Percentiles rank a stretch among this genome's conserved stretches.
These are phyloP conservation scores for Phalloptychus januarius DNA, from an alignment of 2,797 vertebrate species.

Conservation along the genomic window DNA sequence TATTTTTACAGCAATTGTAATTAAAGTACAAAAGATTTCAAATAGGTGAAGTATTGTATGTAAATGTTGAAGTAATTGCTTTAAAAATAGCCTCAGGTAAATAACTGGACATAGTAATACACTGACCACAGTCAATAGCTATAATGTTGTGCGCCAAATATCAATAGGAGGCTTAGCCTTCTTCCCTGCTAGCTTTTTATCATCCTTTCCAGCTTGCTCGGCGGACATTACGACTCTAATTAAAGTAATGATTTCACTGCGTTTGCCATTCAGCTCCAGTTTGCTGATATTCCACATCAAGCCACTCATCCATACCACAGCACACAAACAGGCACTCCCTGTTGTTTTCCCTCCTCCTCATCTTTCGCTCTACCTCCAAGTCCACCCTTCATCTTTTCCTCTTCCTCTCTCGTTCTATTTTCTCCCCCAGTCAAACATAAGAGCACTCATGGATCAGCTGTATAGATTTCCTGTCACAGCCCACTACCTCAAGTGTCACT, in stretches of 20 bases:
- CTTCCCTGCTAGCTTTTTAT: slow-evolving; percentile 37
- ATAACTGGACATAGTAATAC: slow-evolving; percentile 44
- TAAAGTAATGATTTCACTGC: slow-evolving; percentile 49
- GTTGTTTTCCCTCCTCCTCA: slow-evolving; percentile 11
- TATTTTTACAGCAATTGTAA: background rate
- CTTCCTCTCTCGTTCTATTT: slow-evolving; percentile 58
- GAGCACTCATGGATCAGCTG: slow-evolving; percentile 67
- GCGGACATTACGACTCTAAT: slow-evolving; percentile 49
- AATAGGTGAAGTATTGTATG: background rate
- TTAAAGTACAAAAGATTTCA: background rate
- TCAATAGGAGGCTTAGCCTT: slow-evolving; percentile 31
- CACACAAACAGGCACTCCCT: slow-evolving; percentile 13
- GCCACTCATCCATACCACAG: slow-evolving; percentile 11
- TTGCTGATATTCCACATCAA: slow-evolving; percentile 13
- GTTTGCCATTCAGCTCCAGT: slow-evolving; percentile 48
- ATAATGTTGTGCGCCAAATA: slow-evolving; percentile 46
- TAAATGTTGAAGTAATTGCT: background rate
- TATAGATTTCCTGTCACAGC: slow-evolving; percentile 74
- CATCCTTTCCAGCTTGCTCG: slow-evolving; percentile 23
- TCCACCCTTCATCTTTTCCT: slow-evolving; percentile 37
- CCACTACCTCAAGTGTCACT: slow-evolving; percentile 58
- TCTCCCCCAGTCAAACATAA: slow-evolving; percentile 62
- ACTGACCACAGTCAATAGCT: slow-evolving; percentile 52
- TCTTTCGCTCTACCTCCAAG: slow-evolving; percentile 30
- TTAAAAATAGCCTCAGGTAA: slow-evolving; percentile 32